Conservation (phyloP, 2,888 invertebrate species). For the Apantesis nais region DNA sequence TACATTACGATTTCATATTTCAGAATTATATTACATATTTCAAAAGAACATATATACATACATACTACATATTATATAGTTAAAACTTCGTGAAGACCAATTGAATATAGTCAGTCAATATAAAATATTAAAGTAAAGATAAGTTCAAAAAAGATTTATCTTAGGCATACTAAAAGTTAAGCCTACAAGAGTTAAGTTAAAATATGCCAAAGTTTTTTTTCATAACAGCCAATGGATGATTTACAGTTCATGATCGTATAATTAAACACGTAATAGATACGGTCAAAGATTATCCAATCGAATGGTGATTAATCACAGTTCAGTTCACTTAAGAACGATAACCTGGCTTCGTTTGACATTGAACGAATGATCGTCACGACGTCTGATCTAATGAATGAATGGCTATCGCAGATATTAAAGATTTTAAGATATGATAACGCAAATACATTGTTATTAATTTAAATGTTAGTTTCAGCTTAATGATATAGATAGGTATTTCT, state of each 20-base stretch:
- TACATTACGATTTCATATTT: too few species aligned
- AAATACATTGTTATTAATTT: background rate
- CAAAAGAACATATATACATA: too few species aligned
- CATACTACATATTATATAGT: background rate
- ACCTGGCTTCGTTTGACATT: conserved; percentile 44
- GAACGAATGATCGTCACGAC: conserved; percentile 38
- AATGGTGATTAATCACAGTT: conserved; percentile 25
- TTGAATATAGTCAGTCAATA: background rate
- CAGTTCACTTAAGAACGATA: conserved; percentile 33
- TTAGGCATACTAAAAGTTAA: background rate
- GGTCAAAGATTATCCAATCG: conserved; percentile 16
- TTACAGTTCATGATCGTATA: conserved; percentile 31
- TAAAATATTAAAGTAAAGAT: too few species aligned
- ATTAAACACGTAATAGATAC: conserved; percentile 32
- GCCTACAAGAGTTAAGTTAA: background rate
- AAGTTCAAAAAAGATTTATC: too few species aligned
- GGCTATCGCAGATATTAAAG: conserved; percentile 8
- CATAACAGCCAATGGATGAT: conserved; percentile 25
- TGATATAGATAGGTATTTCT: background rate
- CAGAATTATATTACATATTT: too few species aligned
- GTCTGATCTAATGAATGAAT: conserved; percentile 35
- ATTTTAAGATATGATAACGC: background rate
- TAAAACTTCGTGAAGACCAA: background rate
- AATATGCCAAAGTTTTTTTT: conserved; percentile 22
- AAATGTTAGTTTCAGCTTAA: background rate